Evolutionary conservation across 2,113 vertebrate species (phyloP), one percentile per base, ranked within the genome.

Genomic region (Emydura subglobosa): DNA sequence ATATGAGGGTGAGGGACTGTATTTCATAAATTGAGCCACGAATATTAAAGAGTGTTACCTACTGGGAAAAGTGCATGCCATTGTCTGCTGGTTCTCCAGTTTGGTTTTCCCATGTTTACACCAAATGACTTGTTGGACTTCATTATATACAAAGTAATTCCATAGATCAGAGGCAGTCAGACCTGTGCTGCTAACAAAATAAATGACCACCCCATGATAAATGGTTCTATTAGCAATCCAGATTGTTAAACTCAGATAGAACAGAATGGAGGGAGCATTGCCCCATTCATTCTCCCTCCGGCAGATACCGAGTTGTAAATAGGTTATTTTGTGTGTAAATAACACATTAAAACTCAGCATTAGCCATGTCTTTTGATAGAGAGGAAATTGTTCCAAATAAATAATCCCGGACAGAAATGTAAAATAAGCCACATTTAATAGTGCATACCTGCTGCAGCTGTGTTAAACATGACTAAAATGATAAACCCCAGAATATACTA

Each of bases 161-260:
- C 98, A 98, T 98, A 98, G 98, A 98, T 98, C 99, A 98, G 98
- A 98, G 98, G 98, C 98, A 97, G 87, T 96, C 91, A 98, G 98
- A 98, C 99, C 98, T 97, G 97, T 97, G 98, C 98, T 90, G 97
- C 98, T 98, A 98, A 98, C 98, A 98, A 98, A 99, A 98, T 96
- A 99, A 99, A 98, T 98, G 98, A 98, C 98, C 97, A 96, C 97
- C 94, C 97, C 80, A 92, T 99, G 99, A 99, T 99, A 99, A 99
- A 99, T 99, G 99, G 99, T 99, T 99, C 99, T 99, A 99, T 99
- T 99, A 99, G 99, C 98, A 98, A 98, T 98, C 99, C 99, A 99
- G 99, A 99, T 99, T 99, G 99, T 99, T 99, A 99, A 99, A 99
- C 97, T 99, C 98, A 98, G 99, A 99, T 99, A 99, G 97, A 99